Evolutionary conservation across 2,797 vertebrate species (phyloP), one percentile per base, ranked within the genome.

Genomic region (Prunella strophiata): DNA sequence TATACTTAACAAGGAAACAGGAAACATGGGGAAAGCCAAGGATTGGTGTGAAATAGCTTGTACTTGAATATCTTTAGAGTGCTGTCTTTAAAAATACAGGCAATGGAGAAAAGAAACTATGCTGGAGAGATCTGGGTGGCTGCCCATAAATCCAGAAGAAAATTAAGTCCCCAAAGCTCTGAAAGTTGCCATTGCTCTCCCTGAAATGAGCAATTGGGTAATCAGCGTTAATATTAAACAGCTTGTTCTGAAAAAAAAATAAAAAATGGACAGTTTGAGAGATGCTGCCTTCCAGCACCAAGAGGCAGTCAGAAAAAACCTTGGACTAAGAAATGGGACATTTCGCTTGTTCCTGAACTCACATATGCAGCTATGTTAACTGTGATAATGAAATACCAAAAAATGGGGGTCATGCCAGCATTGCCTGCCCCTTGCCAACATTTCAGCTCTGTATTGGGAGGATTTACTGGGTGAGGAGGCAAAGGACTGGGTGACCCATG

Each of bases 141-240:
- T 87, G 75, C 89, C 87, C 73, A 76, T 83, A 89, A 94, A 95
- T 94, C 66, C 70, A 85, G 62, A 73, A 81, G 89, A 93, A 96
- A 96, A 95, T 91, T 55, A 89, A 89, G 76, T 86, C 89, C 89
- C 89, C 66, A 93, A 89, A 97, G 93, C 65, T 91, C 91, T 88
- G 38, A 13, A 85, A 92, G 76, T 89, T 78, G 51, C 91, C 42
- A 55, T 18, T 72, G 54, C 85, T 92, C 54, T 85, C 77, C 85
- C 67, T 92, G 87, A 94, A 96, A 94, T 77, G 75, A 94, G 91
- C 82, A 95, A 91, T 30, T 92, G 87, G 85, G 87, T 93, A 96
- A 94, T 94, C 92, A 97, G 70, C 0, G 1, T 94, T 95, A 97
- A 97, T 93, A 96, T 92, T 97, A 93, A 96, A 92, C 75, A 93